phyloP scores from a whole-genome alignment of 2,797 vertebrate genomes.

The Sebastes flavidus region DNA sequence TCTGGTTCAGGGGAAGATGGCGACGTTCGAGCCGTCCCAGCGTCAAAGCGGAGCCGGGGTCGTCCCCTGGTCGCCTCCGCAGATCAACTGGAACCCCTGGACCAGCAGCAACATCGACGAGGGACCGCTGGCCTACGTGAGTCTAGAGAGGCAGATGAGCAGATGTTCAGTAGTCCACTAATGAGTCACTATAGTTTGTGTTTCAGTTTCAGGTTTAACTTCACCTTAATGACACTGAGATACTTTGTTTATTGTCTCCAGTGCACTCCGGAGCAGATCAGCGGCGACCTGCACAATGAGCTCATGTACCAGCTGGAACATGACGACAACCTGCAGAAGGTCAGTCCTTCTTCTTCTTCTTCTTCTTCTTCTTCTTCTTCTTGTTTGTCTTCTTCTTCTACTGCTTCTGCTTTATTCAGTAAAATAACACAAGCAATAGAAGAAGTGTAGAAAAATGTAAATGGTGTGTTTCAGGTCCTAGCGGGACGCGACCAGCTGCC shows the following conservation, averaged over 20 bases:
- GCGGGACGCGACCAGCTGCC: constrained; percentile 87
- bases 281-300: constrained; percentile 86
- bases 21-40: constrained; percentile 91
- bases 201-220: background rate
- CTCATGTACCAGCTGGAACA: constrained; percentile 87
- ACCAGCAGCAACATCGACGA: constrained; percentile 98
- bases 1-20: constrained; percentile 90
- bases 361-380: background rate
- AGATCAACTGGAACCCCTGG: constrained; percentile 99
- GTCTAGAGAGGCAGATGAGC: background rate
- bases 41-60: constrained; percentile 87
- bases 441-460: background rate
- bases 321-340: constrained; percentile 87
- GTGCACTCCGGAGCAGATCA: constrained; percentile 95
- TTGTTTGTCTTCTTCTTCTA: too few species aligned
- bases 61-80: constrained; percentile 97
- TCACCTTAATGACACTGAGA: background rate
- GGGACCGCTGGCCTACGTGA: constrained; percentile 84
- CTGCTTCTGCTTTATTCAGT: background rate
- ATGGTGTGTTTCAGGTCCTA: constrained; percentile 77
- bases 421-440: too few species aligned
- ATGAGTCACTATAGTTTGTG: background rate
- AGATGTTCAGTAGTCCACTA: background rate
- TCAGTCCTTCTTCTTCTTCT: constrained; percentile 41
- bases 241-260: constrained; percentile 39